Evolutionary conservation across 2,113 vertebrate species (phyloP).

Genomic region (Bos javanicus): DNA sequence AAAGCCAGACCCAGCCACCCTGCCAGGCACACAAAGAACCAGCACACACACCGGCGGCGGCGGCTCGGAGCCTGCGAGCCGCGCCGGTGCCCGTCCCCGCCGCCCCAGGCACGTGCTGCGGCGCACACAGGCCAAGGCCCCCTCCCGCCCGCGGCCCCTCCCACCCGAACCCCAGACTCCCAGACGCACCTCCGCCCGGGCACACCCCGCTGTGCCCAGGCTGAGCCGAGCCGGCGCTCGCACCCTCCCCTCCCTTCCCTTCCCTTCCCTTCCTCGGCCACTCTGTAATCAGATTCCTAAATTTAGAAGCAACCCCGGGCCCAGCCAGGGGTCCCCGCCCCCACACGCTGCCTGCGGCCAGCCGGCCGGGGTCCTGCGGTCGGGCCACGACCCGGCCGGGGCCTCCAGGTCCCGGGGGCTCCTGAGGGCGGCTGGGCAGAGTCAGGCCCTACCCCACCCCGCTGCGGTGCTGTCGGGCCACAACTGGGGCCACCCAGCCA

Average conservation of each 20-base stretch:
- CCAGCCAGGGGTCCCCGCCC: constrained; percentile 66
- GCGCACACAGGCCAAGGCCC: constrained; percentile 41
- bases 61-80: constrained; percentile 43
- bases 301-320: constrained; percentile 72
- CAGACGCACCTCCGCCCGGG: constrained; percentile 43
- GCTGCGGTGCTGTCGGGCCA: neutral
- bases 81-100: constrained; percentile 31
- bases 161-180: neutral
- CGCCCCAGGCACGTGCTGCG: constrained; percentile 51
- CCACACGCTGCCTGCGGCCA: constrained; percentile 57
- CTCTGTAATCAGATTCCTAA: constrained; percentile 79
- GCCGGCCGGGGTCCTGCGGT: constrained; percentile 59
- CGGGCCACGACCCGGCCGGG: constrained; percentile 45
- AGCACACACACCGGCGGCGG: constrained; percentile 46
- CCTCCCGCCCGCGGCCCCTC: constrained; percentile 5
- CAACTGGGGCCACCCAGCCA: constrained; percentile 54
- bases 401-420: constrained; percentile 25
- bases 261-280: constrained; percentile 45
- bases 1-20: constrained; percentile 66
- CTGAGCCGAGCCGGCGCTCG: constrained; percentile 29
- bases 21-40: constrained; percentile 67
- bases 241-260: constrained; percentile 52
- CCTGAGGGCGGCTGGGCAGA: neutral
- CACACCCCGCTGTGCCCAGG: constrained; percentile 61
- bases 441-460: constrained; percentile 38